Base-by-base conservation (phyloP, 2,113 vertebrate species). In the Passerina amoena region DNA sequence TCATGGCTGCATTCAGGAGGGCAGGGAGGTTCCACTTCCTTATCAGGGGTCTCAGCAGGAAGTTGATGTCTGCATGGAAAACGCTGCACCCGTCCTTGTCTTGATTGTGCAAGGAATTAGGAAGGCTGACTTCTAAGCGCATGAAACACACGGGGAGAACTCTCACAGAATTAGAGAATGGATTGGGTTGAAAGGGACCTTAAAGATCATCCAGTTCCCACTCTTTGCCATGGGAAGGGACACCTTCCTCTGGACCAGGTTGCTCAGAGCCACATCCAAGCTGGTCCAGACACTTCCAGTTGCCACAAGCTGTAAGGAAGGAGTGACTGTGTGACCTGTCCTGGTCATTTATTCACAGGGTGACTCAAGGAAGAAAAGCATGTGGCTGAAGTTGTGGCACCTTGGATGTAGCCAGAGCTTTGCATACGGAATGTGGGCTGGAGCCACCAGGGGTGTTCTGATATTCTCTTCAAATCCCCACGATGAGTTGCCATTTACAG, bases 401-500 rank as follows among this genome's bases (percentile, higher is more conserved):
- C 30, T 66, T 17, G 47, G 37, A 6, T 65, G 2, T 18, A 63
- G 23, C 37, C 50, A 54, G 45, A 77, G 11, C 30, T 47, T 12
- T 85, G 31, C 22, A 30, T 47, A 14, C 7, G 57, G 10, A 37
- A 3, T 10, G 40, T 19, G 40, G 8, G 27, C 78, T 87, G 70
- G 40, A 94, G 48, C 31, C 28, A 28, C 8, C 42, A 8, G 24
- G 27, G 20, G 16, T 68, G 31, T 42, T 64, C 44, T 48, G 44
- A 87, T 37, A 19, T 40, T 11, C 16, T 73, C 56, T 66, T 94
- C 35, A 86, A 50, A 53, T 13, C 23, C 18, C 27, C 18, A 3
- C 0, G 0, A 24, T 6, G 2, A 30, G 2, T 28, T 66, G 8
- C 15, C 3, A 40, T 12, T 79, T 72, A 44, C 20, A 88, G 31